Evolutionary conservation across 2,113 vertebrate species (phyloP), one percentile per base, ranked within the genome.

Genomic region (Vulpes ferrilata): DNA sequence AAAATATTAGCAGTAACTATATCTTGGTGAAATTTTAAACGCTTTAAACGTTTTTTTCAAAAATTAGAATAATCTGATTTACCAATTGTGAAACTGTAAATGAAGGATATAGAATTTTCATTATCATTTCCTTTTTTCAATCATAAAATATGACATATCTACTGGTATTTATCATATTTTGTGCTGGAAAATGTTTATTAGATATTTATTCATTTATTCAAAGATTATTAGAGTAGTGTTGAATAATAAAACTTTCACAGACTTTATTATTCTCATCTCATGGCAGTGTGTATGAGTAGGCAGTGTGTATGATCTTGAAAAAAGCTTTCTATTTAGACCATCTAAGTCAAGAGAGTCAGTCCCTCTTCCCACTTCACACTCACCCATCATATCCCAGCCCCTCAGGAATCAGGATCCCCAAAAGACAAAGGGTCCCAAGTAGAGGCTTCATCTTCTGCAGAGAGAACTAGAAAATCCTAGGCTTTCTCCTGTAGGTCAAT

Each of bases 361-460:
- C 43, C 43, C 55, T 80, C 38, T 80, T 94, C 64, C 82, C 69
- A 71, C 3, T 59, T 81, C 38, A 32, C 17, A 97, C 93, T 95
- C 83, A 97, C 95, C 93, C 81, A 57, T 76, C 10, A 51, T 95
- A 60, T 78, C 90, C 97, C 32, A 95, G 38, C 30, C n/a, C 67
- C 8, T 22, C 22, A 90, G 69, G 88, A 71, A 85, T 27, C 53
- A 97, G 93, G 59, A 93, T 23, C 53, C 74, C 55, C 82, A 93
- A 83, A 48, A 96, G 69, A 38, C 57, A 96, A 95, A 97, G 7
- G 2, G 48, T 95, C 38, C 76, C 84, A 48, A 96, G 82, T 17
- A 98, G 43, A 78, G 27, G 62, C 62, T 93, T 96, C 96, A 95
- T 97, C 30, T 97, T 95, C 85, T 83, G 19, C 22, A 83, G 78